phyloP scores from a whole-genome alignment of 2,797 vertebrate species.

The Myotis pilosus region DNA sequence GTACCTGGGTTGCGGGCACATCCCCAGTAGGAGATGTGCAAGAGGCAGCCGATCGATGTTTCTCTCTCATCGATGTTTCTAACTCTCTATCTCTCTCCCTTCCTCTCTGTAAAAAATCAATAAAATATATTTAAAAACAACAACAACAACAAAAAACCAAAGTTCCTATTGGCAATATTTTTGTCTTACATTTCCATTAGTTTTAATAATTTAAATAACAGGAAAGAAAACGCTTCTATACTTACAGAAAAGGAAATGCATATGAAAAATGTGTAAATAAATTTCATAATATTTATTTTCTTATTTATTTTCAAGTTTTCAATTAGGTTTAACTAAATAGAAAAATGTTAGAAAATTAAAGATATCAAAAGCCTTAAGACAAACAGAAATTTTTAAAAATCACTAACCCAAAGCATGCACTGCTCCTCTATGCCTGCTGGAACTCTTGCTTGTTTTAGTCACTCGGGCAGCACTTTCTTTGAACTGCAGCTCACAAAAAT shows the following conservation, averaged over 20 bases:
- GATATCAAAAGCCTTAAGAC: slow-evolving; percentile 47
- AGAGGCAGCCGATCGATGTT: too few species aligned
- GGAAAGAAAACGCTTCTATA: not conserved
- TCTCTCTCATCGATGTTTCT: too few species aligned
- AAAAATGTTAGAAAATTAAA: slow-evolving; percentile 41
- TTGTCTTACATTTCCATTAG: slow-evolving; percentile 37
- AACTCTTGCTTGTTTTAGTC: slow-evolving; percentile 88
- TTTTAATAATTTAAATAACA: slow-evolving; percentile 55
- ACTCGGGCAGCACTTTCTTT: slow-evolving; percentile 87
- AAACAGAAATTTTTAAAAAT: slow-evolving; percentile 71
- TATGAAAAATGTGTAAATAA: slow-evolving; percentile 9
- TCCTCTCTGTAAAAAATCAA: too few species aligned
- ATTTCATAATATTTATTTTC: slow-evolving; percentile 54
- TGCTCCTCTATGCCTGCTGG: slow-evolving; percentile 87
- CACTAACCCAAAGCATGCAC: slow-evolving; percentile 87
- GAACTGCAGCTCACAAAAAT: slow-evolving; percentile 88
- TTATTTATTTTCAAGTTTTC: slow-evolving; percentile 55
- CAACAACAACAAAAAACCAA: not conserved
- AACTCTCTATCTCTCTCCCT: too few species aligned
- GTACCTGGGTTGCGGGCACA: too few species aligned
- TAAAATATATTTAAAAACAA: too few species aligned
- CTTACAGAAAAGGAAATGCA: slow-evolving; percentile 28
- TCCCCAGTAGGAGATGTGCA: too few species aligned
- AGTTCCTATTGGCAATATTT: not conserved
- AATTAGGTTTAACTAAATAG: slow-evolving; percentile 53